Conservation (phyloP, 2,888 invertebrate species). For the Xanthorhoe designata region DNA sequence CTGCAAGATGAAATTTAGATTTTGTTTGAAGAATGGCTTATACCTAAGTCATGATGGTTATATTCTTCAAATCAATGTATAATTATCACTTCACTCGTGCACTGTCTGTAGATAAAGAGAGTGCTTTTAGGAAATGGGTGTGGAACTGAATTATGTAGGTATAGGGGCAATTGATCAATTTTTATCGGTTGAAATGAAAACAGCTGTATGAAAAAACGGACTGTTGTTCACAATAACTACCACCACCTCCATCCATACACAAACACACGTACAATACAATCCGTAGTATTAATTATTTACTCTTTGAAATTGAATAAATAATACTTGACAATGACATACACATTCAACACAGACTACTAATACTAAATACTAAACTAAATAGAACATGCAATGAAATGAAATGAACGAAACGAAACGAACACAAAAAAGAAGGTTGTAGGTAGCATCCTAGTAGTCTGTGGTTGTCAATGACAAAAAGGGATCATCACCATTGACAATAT, state of each 20-base stretch:
- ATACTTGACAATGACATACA: no score
- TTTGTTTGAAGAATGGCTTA: background rate
- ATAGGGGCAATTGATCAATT: background rate
- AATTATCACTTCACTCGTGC: background rate
- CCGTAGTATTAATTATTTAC: no score
- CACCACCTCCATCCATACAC: background rate
- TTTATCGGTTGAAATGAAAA: background rate
- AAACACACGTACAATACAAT: background rate
- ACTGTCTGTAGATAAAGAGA: background rate
- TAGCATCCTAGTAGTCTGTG: no score
- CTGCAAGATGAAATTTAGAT: constrained; percentile 16
- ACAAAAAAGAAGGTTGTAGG: no score
- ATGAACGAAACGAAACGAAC: no score
- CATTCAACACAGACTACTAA: no score
- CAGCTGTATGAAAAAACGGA: background rate
- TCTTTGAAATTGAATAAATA: no score
- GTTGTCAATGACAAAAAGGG: no score
- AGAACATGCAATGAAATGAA: no score
- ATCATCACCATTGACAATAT: no score
- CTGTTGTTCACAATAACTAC: no score
- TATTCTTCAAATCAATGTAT: background rate
- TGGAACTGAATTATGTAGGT: background rate
- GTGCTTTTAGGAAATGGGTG: background rate
- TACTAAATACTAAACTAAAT: no score
- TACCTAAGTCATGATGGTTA: background rate